Evolutionary conservation across 1,140 invertebrate species (phyloP).

Genomic region (Leptopilina boulardi): DNA sequence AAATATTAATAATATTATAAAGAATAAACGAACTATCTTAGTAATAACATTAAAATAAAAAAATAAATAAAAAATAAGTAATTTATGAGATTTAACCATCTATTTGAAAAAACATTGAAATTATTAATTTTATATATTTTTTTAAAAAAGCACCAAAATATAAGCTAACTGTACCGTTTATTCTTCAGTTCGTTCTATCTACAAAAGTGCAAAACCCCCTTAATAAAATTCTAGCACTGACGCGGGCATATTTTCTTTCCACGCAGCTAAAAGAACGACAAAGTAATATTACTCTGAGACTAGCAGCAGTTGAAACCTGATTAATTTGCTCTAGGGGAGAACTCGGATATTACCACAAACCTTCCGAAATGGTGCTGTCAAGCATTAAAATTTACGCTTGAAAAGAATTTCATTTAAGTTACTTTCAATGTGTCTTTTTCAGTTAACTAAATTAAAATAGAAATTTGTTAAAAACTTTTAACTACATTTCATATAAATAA

Average conservation of each 20-base stretch:
- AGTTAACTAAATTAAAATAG: slow-evolving; percentile 1
- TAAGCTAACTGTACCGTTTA: slow-evolving; percentile 52
- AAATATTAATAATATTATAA: no score
- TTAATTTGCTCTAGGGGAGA: slow-evolving; percentile 45
- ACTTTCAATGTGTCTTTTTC: not conserved
- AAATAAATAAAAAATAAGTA: no score
- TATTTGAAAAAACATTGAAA: no score
- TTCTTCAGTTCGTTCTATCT: slow-evolving; percentile 36
- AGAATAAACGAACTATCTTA: no score
- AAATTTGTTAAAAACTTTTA: not conserved
- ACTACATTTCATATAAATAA: not conserved
- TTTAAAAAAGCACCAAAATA: not conserved
- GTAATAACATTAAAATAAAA: no score
- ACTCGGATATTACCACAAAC: slow-evolving; percentile 37
- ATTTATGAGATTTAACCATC: no score
- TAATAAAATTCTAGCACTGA: slow-evolving; percentile 69
- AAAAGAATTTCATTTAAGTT: slow-evolving; percentile 21
- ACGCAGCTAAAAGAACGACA: slow-evolving; percentile 31
- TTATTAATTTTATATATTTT: no score
- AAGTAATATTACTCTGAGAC: slow-evolving; percentile 43
- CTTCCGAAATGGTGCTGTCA: slow-evolving; percentile 47
- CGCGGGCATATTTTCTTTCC: slow-evolving; percentile 56
- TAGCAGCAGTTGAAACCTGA: slow-evolving; percentile 44
- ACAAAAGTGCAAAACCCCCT: slow-evolving; percentile 35
- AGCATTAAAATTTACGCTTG: slow-evolving; percentile 42